Base-by-base conservation (phyloP, 2,888 invertebrate species). In the Julus scandinavius region DNA sequence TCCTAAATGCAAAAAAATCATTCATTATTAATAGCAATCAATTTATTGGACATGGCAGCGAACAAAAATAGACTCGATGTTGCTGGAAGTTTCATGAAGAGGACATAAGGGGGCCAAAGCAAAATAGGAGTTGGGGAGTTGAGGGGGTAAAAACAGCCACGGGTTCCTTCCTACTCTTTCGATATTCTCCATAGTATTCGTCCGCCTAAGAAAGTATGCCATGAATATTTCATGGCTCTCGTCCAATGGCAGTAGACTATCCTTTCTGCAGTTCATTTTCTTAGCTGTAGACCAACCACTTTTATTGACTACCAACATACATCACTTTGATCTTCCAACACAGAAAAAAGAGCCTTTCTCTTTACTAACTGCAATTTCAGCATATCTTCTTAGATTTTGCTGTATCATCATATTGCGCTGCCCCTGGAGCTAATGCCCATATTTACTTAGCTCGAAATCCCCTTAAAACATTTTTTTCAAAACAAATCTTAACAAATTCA, bases 211-310 rank as follows among this genome's bases (percentile, higher is more conserved):
- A 85, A 85, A 45, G 85, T 85, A 85, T 85, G 45, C n/a, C 87
- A 87, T 87, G 87, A 87, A 87, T 87, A 87, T 87, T 87, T 87
- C 87, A 87, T 87, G 87, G 11, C 2, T 20, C 58, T 87, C 63
- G 87, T 87, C 87, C 87, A 87, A 87, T 87, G 54, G 87, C 54
- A 58, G 38, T 58, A 54, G 87, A 58, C 87, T 87, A 85, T 85
- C 50, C 50, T 85, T 50, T 85, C 80, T 80, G 80, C 38, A 80
- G 80, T 20, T 80, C 80, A 80, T 80, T 80, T 80, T 80, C 80
- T 80, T 15, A 80, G 80, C 80, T 80, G 80, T 80, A 80, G 80
- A 80, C 80, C 80, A 80, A 80, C 80, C 80, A 20, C 80, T 80
- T 80, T 80, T 80, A 80, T 80, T 80, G 80, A 80, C 80, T 80